phyloP scores from a whole-genome alignment of 1,140 invertebrate species.

The Anagrus nilaparvatae region DNA sequence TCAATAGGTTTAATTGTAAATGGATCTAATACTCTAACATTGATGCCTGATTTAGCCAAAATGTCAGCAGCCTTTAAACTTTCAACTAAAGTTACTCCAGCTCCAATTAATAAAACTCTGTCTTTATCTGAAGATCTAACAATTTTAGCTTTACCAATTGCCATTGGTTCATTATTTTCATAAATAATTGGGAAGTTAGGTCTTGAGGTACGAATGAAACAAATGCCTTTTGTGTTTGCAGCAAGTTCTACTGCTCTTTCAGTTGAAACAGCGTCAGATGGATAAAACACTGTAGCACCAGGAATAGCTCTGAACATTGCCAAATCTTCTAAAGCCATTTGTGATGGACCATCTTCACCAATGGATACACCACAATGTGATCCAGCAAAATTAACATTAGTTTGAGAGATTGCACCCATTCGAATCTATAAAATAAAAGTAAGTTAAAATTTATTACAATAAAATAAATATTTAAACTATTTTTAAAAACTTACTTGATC shows the following conservation, averaged over 20 bases:
- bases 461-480: constrained; percentile 1
- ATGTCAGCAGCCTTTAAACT: constrained; percentile 75
- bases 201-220: constrained; percentile 91
- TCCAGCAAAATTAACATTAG: constrained; percentile 90
- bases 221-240: constrained; percentile 91
- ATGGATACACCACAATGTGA: constrained; percentile 95
- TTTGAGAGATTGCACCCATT: constrained; percentile 98
- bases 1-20: constrained; percentile 97
- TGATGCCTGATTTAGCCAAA: constrained; percentile 58
- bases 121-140: constrained; percentile 65
- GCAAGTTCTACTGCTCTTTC: constrained; percentile 92
- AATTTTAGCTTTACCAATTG: constrained; percentile 71
- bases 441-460: background rate
- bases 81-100: constrained; percentile 88
- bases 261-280: constrained; percentile 86
- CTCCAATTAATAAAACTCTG: constrained; percentile 78
- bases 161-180: constrained; percentile 74
- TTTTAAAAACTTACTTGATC: constrained; percentile 63
- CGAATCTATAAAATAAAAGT: constrained; percentile 59
- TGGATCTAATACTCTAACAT: constrained; percentile 77
- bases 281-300: constrained; percentile 92
- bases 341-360: constrained; percentile 97
- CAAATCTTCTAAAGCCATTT: constrained; percentile 98
- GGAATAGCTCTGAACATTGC: constrained; percentile 92
- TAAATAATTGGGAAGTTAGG: constrained; percentile 86